These are phyloP conservation scores for Cydia strobilella DNA, from an alignment of 1,140 invertebrate genomes.

Conservation along the genomic window DNA sequence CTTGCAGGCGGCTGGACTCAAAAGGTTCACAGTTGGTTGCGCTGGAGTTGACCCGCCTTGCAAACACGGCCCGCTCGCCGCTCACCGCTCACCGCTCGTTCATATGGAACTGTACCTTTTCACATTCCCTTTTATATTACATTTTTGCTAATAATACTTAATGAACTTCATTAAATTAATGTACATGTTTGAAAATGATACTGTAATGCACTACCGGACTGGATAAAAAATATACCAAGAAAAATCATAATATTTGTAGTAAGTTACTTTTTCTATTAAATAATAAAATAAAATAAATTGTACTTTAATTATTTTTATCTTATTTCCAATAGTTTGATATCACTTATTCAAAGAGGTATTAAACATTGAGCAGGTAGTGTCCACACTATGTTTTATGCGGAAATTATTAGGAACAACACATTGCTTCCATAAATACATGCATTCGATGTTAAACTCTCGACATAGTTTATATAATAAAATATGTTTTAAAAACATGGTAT, in stretches of 20 bases:
- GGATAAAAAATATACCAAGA: neutral
- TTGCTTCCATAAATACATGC: too few species aligned
- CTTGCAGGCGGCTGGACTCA: slow-evolving; percentile 66
- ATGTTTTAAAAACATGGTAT: too few species aligned
- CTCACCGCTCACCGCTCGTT: slow-evolving; percentile 49
- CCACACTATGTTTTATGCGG: too few species aligned
- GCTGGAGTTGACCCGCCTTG: slow-evolving; percentile 75
- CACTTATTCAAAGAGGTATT: neutral
- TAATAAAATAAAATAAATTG: too few species aligned
- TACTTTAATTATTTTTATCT: too few species aligned
- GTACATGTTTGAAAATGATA: slow-evolving; percentile 15
- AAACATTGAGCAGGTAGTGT: neutral
- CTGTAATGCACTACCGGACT: neutral
- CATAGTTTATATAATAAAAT: too few species aligned
- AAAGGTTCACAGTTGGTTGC: slow-evolving; percentile 77
- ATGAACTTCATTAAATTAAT: slow-evolving; percentile 19
- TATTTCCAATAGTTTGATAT: too few species aligned
- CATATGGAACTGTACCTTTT: slow-evolving; percentile 65
- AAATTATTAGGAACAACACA: too few species aligned
- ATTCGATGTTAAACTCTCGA: too few species aligned
- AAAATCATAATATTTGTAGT: neutral
- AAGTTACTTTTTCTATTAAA: too few species aligned
- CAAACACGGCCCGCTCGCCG: slow-evolving; percentile 64
- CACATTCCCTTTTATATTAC: slow-evolving; percentile 39
- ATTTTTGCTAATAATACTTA: slow-evolving; percentile 13